A percentile compares a stretch with the other conserved stretches of the same genome.
Evolutionary conservation across 2,797 vertebrate species (phyloP).

Genomic region (Eulemur albifrons): DNA sequence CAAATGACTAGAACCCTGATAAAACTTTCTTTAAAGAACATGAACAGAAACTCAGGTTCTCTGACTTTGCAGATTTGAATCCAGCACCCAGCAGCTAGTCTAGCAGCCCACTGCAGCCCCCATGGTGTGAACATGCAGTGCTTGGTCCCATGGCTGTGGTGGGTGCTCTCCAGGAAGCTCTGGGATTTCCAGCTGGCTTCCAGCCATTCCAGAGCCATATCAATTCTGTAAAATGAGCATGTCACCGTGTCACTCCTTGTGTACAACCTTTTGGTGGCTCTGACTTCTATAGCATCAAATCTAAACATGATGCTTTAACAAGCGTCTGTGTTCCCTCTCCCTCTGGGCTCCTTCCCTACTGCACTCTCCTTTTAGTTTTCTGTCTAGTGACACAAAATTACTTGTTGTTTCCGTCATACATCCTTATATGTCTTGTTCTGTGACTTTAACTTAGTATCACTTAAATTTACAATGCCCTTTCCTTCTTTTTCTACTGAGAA

Average conservation of each 20-base stretch:
- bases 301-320: background rate
- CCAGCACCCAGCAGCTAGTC: background rate
- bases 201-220: background rate
- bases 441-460: background rate
- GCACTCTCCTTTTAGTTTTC: background rate
- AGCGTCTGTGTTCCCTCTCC: background rate
- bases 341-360: background rate
- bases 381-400: background rate
- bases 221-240: background rate
- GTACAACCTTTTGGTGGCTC: background rate
- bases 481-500: background rate
- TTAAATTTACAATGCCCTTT: background rate
- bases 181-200: background rate
- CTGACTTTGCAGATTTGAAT: constrained; percentile 22
- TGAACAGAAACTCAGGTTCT: background rate
- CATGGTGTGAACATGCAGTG: background rate
- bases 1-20: background rate
- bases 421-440: background rate
- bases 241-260: background rate
- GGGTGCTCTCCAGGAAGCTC: background rate
- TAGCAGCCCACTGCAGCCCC: background rate
- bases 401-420: background rate
- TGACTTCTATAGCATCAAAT: background rate
- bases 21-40: constrained; percentile 29
- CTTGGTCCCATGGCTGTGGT: background rate